Base-by-base conservation (phyloP, 2,888 invertebrate species). In the Melinaea menophilus region DNA sequence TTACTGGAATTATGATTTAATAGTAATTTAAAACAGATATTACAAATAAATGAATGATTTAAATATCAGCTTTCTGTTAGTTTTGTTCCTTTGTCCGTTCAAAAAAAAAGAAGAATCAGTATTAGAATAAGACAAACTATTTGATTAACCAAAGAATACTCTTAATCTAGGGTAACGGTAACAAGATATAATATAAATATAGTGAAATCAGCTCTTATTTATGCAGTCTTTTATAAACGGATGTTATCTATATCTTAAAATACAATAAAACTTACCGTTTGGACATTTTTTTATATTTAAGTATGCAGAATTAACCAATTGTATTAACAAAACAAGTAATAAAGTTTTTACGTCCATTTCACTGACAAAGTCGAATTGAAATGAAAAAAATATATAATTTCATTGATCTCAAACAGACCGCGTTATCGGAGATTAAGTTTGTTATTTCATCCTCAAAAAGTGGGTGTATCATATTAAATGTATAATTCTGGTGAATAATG, bases 271-370 rank as follows among this genome's bases (percentile, higher is more conserved):
- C 84, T 79, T 65, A 86, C 86, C 84, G 64, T 79, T 78, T 63
- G 71, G 78, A 63, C 87, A 86, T 11, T 75, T 71, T 65, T 86
- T 86, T 60, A 78, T 85, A 2, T 73, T 77, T 0, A 87, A 75
- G 64, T 72, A 78, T 48, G 82, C 80, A 0, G 77, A 66, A 0
- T 72, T 68, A 0, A 68, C 71, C 55, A 65, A 57, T 5, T 63
- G 3, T 56, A 70, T n/a, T 64, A 61, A 67, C 41, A 72, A 35
- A 54, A 56, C 58, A 58, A 74, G 7, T 55, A 63, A 56, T 46
- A 75, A 68, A 31, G 71, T 11, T 9, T 67, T 66, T 1, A 58
- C 69, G 63, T 66, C 71, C 71, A 69, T 68, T 51, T 54, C 56
- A 45, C 13, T 13, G 48, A 56, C 31, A 13, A 61, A 56, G 31